Conservation (phyloP, 2,888 invertebrate genomes). For the Syrphus vitripennis region DNA sequence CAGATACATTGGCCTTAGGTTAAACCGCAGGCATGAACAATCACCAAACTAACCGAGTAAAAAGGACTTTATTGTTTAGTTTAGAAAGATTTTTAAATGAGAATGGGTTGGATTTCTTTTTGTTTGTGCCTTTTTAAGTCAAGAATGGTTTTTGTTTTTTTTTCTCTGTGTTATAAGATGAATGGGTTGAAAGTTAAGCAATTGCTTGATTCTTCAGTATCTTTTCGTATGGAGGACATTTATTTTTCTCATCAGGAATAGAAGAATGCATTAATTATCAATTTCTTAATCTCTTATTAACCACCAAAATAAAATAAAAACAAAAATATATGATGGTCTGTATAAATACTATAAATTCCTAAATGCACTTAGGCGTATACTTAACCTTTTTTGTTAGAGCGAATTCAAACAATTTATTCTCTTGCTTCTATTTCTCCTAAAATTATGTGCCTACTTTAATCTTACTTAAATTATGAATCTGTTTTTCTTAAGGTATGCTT, state of each 20-base stretch:
- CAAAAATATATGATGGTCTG: too few relatives aligned
- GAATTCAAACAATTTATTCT: too few relatives aligned
- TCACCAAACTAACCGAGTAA: constrained; percentile 12
- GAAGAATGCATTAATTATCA: too few relatives aligned
- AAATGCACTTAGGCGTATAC: too few relatives aligned
- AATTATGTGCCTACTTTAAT: too few relatives aligned
- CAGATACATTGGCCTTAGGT: constrained; percentile 17
- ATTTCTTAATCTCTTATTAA: too few relatives aligned
- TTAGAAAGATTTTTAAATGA: not conserved
- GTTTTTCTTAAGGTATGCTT: too few relatives aligned
- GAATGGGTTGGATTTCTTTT: not conserved
- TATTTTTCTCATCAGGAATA: not conserved
- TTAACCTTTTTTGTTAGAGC: too few relatives aligned
- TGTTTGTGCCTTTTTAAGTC: not conserved
- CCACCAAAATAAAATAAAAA: too few relatives aligned
- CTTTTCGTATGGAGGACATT: not conserved
- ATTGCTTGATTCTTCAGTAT: not conserved
- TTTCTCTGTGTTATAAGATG: not conserved
- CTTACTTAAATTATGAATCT: too few relatives aligned
- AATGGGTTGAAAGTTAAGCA: not conserved
- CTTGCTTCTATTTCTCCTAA: too few relatives aligned
- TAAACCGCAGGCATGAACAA: constrained; percentile 28
- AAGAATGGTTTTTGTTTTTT: not conserved
- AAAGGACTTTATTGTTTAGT: constrained; percentile 16
- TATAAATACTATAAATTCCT: too few relatives aligned